A percentile compares a stretch with the other conserved stretches of the same genome.
Evolutionary conservation across 37 sponge, comb jelly and placozoan genomes (phyloP).

Genomic region (Geodia barretti): DNA sequence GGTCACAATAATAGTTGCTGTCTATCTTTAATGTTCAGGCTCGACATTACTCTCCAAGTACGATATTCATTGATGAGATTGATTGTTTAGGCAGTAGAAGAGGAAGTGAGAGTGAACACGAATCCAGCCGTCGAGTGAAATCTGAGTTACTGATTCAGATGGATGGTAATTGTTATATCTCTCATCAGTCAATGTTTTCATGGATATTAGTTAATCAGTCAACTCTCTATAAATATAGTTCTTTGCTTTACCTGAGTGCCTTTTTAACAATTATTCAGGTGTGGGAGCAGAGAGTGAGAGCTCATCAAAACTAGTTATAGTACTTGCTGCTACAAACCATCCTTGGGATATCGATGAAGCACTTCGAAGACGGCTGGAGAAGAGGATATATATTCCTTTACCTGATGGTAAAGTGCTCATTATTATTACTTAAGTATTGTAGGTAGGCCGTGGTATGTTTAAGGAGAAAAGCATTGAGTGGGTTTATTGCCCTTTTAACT

Average conservation of each 20-base stretch:
- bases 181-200: background rate
- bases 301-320: constrained; percentile 84
- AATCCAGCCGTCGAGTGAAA: constrained; percentile 92
- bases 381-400: constrained; percentile 92
- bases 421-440: too few species aligned
- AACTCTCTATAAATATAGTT: too few species aligned
- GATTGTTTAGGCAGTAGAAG: constrained; percentile 89
- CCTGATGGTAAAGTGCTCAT: constrained; percentile 70
- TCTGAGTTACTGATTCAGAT: constrained; percentile 95
- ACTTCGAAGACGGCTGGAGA: constrained; percentile 88
- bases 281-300: too few species aligned
- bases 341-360: constrained; percentile 99
- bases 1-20: too few species aligned
- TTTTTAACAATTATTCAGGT: too few species aligned
- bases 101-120: constrained; percentile 93
- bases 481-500: too few species aligned
- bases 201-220: too few species aligned
- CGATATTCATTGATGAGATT: constrained; percentile 98
- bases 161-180: constrained; percentile 88
- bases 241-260: too few species aligned
- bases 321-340: constrained; percentile 96
- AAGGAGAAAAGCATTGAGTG: too few species aligned
- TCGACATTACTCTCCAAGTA: constrained; percentile 94
- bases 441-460: too few species aligned
- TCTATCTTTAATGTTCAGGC: too few species aligned